These are phyloP conservation scores for Stenopsyche tienmushanensis DNA, from an alignment of 1,140 invertebrate species.

Conservation along the genomic window DNA sequence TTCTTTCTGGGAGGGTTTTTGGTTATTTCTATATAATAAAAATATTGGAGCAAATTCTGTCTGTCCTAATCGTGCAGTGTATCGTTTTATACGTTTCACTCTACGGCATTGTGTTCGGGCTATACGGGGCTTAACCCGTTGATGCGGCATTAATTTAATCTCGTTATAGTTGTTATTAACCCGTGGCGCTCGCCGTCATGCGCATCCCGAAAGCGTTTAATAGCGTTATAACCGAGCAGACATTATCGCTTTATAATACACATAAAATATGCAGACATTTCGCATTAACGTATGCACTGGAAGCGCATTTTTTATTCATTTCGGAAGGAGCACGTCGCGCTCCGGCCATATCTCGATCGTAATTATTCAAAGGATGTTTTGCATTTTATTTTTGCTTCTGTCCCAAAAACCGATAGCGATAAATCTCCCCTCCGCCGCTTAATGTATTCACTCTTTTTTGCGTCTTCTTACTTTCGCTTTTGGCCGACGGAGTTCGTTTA, in stretches of 20 bases:
- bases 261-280: not conserved
- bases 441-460: slow-evolving; percentile 8
- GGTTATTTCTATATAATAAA: no score
- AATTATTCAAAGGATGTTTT: slow-evolving; percentile 17
- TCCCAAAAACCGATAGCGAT: not conserved
- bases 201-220: not conserved
- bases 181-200: not conserved
- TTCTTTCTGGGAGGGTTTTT: no score
- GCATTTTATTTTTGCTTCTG: slow-evolving; percentile 11
- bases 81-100: no score
- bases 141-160: slow-evolving; percentile 10
- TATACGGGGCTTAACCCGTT: slow-evolving; percentile 9
- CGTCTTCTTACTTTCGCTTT: not conserved
- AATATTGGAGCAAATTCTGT: no score
- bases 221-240: not conserved
- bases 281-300: not conserved
- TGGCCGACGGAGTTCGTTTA: not conserved
- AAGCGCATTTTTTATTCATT: no score
- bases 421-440: not conserved
- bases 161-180: slow-evolving; percentile 8
- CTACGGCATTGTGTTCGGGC: not conserved
- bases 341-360: slow-evolving; percentile 16
- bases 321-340: no score
- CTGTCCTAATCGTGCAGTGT: no score
- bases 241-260: not conserved